These are phyloP conservation scores for Smittia aterrima DNA, from an alignment of 2,888 invertebrate species.

Conservation along the genomic window DNA sequence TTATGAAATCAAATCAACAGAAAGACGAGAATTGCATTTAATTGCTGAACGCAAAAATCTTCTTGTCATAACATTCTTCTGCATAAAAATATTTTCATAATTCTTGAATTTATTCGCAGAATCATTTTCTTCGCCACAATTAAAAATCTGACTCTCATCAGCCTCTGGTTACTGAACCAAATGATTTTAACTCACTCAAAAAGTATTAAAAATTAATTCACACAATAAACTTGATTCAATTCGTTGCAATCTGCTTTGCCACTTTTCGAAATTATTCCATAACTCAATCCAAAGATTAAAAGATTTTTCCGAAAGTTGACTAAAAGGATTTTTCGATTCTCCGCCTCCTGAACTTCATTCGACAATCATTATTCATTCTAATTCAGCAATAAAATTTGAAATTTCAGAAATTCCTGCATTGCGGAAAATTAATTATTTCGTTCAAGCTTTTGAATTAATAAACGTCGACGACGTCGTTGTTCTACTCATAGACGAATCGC, in stretches of 20 bases:
- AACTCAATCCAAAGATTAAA: constrained; percentile 30
- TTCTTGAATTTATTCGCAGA: too few relatives aligned
- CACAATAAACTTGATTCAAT: too few relatives aligned
- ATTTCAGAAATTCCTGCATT: constrained; percentile 24
- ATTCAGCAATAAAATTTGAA: constrained; percentile 22
- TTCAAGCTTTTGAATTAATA: constrained; percentile 33
- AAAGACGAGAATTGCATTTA: background rate
- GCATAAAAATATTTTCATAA: too few relatives aligned
- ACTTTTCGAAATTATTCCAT: background rate
- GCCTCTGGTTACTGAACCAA: too few relatives aligned
- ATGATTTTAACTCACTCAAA: too few relatives aligned
- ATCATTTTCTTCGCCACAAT: too few relatives aligned
- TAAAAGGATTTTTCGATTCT: background rate
- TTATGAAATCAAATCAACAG: background rate
- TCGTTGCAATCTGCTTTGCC: too few relatives aligned
- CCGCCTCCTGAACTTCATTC: too few relatives aligned
- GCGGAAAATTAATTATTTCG: constrained; percentile 37
- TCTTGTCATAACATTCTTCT: too few relatives aligned
- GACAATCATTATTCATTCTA: constrained; percentile 36
- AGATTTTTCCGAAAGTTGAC: constrained; percentile 16
- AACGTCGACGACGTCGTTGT: background rate
- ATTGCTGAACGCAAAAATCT: background rate
- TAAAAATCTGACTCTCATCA: too few relatives aligned
- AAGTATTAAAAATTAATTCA: too few relatives aligned
- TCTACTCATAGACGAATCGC: background rate